Evolutionary conservation across 2,888 invertebrate species (phyloP).

Genomic region (Cerastis rubricosa): DNA sequence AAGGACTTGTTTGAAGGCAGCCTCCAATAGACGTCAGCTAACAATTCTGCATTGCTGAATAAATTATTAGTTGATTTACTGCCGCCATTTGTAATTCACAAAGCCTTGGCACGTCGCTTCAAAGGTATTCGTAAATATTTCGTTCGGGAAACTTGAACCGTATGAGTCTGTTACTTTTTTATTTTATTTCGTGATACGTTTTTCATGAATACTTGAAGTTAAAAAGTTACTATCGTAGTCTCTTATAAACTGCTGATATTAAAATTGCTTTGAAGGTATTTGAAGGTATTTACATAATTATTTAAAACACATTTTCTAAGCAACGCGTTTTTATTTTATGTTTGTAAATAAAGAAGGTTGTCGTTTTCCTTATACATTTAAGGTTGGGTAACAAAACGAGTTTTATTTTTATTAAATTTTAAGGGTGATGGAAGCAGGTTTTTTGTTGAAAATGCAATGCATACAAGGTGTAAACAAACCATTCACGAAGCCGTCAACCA

Average conservation of each 20-base stretch:
- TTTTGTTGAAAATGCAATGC: conserved; percentile 24
- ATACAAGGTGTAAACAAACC: neutral
- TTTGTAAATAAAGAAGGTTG: conserved; percentile 22
- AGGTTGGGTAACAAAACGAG: conserved; percentile 10
- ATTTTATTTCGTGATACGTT: conserved; percentile 19
- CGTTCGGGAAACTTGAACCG: neutral
- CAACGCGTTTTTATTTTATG: conserved; percentile 25
- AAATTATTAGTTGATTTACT: conserved; percentile 59
- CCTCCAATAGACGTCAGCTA: conserved; percentile 45
- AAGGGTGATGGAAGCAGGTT: conserved; percentile 14
- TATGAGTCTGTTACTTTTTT: conserved; percentile 12
- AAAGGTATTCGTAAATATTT: conserved; percentile 37
- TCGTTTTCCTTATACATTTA: conserved; percentile 21
- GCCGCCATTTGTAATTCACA: conserved; percentile 53
- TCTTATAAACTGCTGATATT: neutral
- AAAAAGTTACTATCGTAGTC: conserved; percentile 6
- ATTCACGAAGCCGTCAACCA: no score
- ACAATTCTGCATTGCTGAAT: conserved; percentile 58
- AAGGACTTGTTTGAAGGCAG: conserved; percentile 52
- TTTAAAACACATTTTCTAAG: conserved; percentile 4
- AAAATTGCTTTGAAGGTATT: conserved; percentile 9
- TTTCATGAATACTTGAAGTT: conserved; percentile 3
- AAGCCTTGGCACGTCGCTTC: conserved; percentile 40
- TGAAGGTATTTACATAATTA: neutral
- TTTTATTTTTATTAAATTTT: conserved; percentile 41